phyloP scores from a whole-genome alignment of 1,140 invertebrate species.

The Neoseiulus cucumeris region DNA sequence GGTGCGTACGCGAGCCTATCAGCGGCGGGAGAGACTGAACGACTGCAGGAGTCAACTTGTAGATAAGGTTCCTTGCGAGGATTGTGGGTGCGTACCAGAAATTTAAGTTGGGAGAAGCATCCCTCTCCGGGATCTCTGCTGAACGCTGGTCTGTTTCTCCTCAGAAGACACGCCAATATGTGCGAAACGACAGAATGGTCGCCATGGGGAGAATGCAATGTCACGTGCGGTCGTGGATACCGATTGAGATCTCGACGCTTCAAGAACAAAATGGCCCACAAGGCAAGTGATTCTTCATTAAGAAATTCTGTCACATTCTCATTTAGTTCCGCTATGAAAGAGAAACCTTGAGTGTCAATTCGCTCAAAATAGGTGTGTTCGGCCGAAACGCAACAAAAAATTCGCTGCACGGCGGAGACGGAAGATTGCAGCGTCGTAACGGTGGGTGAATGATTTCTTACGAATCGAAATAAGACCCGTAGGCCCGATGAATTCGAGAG shows the following conservation, averaged over 20 bases:
- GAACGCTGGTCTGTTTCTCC: not conserved
- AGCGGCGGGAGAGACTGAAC: conserved; percentile 13
- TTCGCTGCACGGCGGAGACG: too few species aligned
- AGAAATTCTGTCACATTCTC: too few species aligned
- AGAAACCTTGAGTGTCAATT: conserved; percentile 9
- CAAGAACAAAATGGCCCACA: conserved; percentile 29
- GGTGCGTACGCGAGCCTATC: conserved; percentile 27
- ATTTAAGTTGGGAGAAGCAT: too few species aligned
- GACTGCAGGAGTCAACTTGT: conserved; percentile 18
- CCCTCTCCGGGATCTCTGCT: too few species aligned
- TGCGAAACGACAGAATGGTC: conserved; percentile 30
- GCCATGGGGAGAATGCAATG: conserved; percentile 36
- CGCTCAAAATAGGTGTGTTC: too few species aligned
- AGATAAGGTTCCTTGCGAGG: conserved; percentile 19
- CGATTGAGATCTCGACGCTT: conserved; percentile 31
- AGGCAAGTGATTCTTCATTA: conserved; percentile 32
- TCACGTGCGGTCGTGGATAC: conserved; percentile 36
- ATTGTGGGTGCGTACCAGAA: conserved; percentile 17
- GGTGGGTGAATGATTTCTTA: too few species aligned
- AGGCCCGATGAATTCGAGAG: too few species aligned
- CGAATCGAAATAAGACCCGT: too few species aligned
- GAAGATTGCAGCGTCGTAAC: too few species aligned
- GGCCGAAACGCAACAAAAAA: too few species aligned
- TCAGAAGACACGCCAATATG: conserved; percentile 15
- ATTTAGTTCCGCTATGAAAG: too few species aligned